Evolutionary conservation across 2,888 invertebrate species (phyloP).

Genomic region (Nomada fabriciana): DNA sequence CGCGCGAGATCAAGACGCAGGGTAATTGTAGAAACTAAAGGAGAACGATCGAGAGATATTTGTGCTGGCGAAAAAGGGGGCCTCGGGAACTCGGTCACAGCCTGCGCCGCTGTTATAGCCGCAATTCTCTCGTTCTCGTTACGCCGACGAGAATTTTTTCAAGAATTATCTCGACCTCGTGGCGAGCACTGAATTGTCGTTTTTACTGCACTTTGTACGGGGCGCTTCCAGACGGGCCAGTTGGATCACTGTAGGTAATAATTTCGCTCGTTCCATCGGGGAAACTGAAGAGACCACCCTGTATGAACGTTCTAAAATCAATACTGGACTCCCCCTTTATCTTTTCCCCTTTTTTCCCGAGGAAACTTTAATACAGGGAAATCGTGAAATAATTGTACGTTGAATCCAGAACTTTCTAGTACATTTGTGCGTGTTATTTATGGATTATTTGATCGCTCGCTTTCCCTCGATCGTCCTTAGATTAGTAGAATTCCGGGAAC

Average conservation of each 20-base stretch:
- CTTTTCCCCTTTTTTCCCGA: too few relatives aligned
- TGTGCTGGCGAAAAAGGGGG: constrained; percentile 10
- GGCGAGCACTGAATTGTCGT: constrained; percentile 17
- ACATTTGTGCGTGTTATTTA: too few relatives aligned
- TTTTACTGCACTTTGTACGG: constrained; percentile 4
- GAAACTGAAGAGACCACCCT: neutral
- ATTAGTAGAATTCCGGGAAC: constrained; percentile 10
- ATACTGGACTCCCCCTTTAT: neutral
- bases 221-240: constrained; percentile 1
- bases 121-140: constrained; percentile 20
- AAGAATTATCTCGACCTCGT: constrained; percentile 25
- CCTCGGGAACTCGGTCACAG: constrained; percentile 48
- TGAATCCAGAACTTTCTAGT: neutral
- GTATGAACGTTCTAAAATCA: neutral
- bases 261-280: constrained; percentile 12
- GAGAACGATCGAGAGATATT: constrained; percentile 55
- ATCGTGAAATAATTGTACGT: neutral
- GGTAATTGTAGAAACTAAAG: constrained; percentile 48
- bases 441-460: too few relatives aligned
- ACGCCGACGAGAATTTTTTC: constrained; percentile 12
- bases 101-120: constrained; percentile 4
- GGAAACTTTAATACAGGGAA: neutral
- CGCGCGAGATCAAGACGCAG: constrained; percentile 25
- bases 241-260: neutral
- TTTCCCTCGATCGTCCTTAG: neutral